Conservation (phyloP, 2,113 vertebrate species). For the Riparia riparia region DNA sequence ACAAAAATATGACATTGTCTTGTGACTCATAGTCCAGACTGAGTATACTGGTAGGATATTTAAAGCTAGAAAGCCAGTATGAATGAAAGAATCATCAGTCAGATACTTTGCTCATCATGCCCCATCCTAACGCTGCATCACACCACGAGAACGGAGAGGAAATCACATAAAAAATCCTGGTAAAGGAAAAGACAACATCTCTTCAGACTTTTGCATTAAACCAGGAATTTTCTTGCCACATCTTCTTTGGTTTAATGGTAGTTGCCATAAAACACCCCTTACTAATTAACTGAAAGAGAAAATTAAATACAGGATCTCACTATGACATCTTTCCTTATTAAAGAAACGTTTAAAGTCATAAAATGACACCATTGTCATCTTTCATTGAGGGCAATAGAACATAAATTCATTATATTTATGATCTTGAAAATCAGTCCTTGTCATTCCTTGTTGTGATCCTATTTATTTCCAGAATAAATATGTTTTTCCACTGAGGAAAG, state of each 20-base stretch:
- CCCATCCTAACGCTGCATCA: not conserved
- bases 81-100: not conserved
- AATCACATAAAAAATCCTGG: not conserved
- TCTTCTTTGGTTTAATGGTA: not conserved
- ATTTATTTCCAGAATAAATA: not conserved
- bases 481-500: not conserved
- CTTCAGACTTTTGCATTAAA: not conserved
- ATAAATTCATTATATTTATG: not conserved
- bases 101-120: not conserved
- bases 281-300: not conserved
- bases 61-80: not conserved
- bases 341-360: not conserved
- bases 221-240: not conserved
- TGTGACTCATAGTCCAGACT: not conserved
- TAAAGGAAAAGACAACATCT: not conserved
- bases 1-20: not conserved
- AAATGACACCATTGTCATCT: not conserved
- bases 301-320: not conserved
- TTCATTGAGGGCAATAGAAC: not conserved
- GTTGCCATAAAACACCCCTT: not conserved
- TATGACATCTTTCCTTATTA: not conserved
- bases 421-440: not conserved
- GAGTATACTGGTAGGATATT: not conserved
- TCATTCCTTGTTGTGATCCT: not conserved
- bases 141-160: not conserved